Evolutionary conservation across 2,113 vertebrate species (phyloP).

Genomic region (Apistogramma diplotaenia): DNA sequence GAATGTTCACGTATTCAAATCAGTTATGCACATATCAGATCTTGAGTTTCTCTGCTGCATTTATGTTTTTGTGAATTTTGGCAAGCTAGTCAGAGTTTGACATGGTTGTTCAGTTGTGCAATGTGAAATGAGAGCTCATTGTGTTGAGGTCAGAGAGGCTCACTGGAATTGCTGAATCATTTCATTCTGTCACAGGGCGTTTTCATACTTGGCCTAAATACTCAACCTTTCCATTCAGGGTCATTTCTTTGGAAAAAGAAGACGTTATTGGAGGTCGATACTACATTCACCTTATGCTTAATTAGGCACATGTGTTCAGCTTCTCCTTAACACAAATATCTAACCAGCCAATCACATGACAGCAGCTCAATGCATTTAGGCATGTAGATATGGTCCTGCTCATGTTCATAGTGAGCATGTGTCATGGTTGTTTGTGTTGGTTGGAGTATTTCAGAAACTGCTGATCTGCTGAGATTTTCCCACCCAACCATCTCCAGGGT

Average conservation of each 20-base stretch:
- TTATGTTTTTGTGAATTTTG: background rate
- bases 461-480: background rate
- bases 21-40: background rate
- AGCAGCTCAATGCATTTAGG: background rate
- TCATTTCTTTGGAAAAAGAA: background rate
- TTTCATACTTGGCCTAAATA: slow-evolving; percentile 20
- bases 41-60: background rate
- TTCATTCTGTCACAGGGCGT: background rate
- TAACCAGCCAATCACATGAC: background rate
- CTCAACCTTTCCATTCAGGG: background rate
- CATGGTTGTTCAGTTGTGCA: background rate
- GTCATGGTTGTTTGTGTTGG: background rate
- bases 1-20: background rate
- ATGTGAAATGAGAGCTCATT: background rate
- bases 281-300: background rate
- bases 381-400: background rate
- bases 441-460: background rate
- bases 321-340: background rate
- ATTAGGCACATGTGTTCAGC: background rate
- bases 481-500: background rate
- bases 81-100: background rate
- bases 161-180: background rate
- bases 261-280: background rate
- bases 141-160: slow-evolving; percentile 3
- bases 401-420: background rate